Conservation (phyloP, 1,140 invertebrate genomes). For the Caenorhabditis briggsae region DNA sequence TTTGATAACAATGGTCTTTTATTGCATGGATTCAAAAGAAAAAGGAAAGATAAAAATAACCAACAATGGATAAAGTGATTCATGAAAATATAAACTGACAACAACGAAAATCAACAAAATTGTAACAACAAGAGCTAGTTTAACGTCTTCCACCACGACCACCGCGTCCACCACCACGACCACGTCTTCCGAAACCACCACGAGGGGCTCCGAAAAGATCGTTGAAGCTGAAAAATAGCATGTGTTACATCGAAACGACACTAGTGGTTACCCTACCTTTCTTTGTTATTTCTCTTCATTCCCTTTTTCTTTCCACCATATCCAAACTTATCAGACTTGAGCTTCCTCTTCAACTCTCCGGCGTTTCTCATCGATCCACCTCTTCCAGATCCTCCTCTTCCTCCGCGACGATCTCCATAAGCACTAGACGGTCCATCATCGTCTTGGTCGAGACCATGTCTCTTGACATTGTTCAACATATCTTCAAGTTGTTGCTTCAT, state of each 20-base stretch:
- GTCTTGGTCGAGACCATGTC: constrained; percentile 56
- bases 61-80: not conserved
- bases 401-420: constrained; percentile 2
- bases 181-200: constrained; percentile 38
- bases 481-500: constrained; percentile 77
- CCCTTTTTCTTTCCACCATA: constrained; percentile 95
- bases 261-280: constrained; percentile 82
- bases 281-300: constrained; percentile 88
- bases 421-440: constrained; percentile 19
- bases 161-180: constrained; percentile 29
- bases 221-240: constrained; percentile 35
- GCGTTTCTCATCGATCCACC: constrained; percentile 70
- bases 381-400: constrained; percentile 66
- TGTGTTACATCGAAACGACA: not conserved
- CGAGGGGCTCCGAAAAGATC: constrained; percentile 41
- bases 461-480: constrained; percentile 74
- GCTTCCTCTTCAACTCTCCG: constrained; percentile 53
- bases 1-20: not conserved
- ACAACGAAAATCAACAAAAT: constrained; percentile 37
- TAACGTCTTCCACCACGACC: constrained; percentile 41
- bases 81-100: not conserved
- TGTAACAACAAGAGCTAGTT: not conserved
- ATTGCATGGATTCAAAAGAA: not conserved
- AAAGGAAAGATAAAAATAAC: not conserved
- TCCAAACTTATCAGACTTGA: constrained; percentile 86